Evolutionary conservation across 2,888 invertebrate species (phyloP).

Genomic region (Dryocosmus kuriphilus): DNA sequence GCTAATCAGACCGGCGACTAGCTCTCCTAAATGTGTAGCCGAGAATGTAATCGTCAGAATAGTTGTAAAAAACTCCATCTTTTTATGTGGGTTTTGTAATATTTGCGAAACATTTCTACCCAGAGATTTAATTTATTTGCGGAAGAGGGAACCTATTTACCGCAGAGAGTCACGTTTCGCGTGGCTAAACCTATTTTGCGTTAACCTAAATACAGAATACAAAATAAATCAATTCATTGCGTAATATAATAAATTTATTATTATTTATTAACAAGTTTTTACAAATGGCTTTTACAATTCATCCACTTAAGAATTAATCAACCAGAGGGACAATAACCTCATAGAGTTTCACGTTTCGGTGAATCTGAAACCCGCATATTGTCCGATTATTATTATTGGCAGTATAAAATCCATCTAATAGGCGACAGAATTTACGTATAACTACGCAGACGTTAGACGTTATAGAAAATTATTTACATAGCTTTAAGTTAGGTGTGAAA

Average conservation of each 20-base stretch:
- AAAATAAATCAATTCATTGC: neutral
- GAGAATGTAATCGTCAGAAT: neutral
- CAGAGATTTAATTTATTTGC: neutral
- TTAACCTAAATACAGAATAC: neutral
- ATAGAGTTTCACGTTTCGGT: conserved; percentile 39
- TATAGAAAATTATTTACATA: conserved; percentile 17
- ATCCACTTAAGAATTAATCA: conserved; percentile 70
- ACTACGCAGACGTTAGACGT: neutral
- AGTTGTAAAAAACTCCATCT: neutral
- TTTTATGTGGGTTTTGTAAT: neutral
- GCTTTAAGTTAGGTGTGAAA: neutral
- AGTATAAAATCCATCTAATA: conserved; percentile 14
- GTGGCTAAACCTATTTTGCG: neutral
- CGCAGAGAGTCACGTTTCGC: neutral
- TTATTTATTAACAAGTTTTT: conserved; percentile 74
- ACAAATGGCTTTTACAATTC: conserved; percentile 67
- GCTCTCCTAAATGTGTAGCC: neutral
- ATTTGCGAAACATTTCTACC: neutral
- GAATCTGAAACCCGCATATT: conserved; percentile 10
- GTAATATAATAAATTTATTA: conserved; percentile 74
- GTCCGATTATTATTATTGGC: conserved; percentile 37
- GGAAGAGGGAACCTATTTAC: neutral
- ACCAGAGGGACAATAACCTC: conserved; percentile 61
- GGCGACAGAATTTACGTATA: neutral
- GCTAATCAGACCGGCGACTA: neutral